These are phyloP conservation scores for Calephelis virginiensis DNA, from an alignment of 1,140 invertebrate species.

Conservation along the genomic window DNA sequence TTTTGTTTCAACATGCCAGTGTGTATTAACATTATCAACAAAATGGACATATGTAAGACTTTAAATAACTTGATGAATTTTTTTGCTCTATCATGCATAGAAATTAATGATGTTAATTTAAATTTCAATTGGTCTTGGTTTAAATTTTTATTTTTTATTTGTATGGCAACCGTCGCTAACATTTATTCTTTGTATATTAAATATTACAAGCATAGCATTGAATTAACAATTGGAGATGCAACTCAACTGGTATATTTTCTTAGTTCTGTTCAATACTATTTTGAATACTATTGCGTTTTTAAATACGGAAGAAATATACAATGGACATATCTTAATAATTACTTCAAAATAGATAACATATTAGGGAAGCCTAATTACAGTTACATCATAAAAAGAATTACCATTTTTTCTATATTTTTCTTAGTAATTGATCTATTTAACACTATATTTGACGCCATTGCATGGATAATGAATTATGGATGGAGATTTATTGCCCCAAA, in stretches of 20 bases:
- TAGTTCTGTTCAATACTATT: no score
- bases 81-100: neutral
- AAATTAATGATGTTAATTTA: neutral
- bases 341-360: no score
- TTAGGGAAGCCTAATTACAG: no score
- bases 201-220: neutral
- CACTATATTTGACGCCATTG: neutral
- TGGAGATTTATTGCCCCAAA: neutral
- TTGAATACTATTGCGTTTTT: no score
- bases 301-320: no score
- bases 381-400: no score
- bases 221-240: neutral
- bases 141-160: conserved; percentile 3
- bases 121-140: neutral
- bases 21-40: neutral
- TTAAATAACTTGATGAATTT: neutral
- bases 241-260: no score
- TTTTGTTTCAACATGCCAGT: neutral
- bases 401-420: neutral
- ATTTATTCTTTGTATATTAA: neutral
- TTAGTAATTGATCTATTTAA: neutral
- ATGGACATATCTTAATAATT: no score
- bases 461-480: neutral
- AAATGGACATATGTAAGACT: conserved; percentile 2
- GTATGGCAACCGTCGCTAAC: neutral